These are phyloP conservation scores for Leistus spinibarbis DNA, from an alignment of 2,888 invertebrate species.

Conservation along the genomic window DNA sequence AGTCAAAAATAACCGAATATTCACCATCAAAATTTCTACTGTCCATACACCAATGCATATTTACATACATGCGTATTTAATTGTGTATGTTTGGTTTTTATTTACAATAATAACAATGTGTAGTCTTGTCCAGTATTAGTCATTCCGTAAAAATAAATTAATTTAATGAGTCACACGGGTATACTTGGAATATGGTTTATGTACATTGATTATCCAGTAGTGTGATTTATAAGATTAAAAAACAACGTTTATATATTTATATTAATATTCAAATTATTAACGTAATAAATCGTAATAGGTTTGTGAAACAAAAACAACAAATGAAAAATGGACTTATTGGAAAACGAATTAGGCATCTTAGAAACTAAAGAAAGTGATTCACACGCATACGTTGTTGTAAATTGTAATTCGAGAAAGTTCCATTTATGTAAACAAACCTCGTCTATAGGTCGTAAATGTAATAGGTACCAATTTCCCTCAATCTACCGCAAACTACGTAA, in stretches of 20 bases:
- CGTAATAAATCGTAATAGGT: too few relatives aligned
- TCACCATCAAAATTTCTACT: background rate
- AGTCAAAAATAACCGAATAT: slow-evolving; percentile 18
- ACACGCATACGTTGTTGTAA: background rate
- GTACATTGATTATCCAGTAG: too few relatives aligned
- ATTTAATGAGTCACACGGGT: too few relatives aligned
- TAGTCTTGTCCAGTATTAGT: background rate
- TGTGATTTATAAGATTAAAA: too few relatives aligned
- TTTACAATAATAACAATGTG: background rate
- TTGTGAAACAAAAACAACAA: too few relatives aligned
- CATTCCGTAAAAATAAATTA: too few relatives aligned
- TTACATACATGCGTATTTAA: slow-evolving; percentile 32
- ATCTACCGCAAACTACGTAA: background rate
- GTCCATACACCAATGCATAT: slow-evolving; percentile 34
- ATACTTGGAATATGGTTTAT: too few relatives aligned
- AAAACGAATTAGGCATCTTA: background rate
- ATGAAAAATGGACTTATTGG: background rate
- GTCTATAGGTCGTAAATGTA: background rate
- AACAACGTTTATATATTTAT: too few relatives aligned
- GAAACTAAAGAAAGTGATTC: background rate
- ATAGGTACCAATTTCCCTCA: background rate
- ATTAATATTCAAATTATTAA: too few relatives aligned
- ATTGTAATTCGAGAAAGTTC: background rate
- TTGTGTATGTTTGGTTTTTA: slow-evolving; percentile 11
- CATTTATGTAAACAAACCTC: background rate